These are phyloP conservation scores for Sebastes diaconus DNA, from an alignment of 2,797 vertebrate species.

Conservation along the genomic window DNA sequence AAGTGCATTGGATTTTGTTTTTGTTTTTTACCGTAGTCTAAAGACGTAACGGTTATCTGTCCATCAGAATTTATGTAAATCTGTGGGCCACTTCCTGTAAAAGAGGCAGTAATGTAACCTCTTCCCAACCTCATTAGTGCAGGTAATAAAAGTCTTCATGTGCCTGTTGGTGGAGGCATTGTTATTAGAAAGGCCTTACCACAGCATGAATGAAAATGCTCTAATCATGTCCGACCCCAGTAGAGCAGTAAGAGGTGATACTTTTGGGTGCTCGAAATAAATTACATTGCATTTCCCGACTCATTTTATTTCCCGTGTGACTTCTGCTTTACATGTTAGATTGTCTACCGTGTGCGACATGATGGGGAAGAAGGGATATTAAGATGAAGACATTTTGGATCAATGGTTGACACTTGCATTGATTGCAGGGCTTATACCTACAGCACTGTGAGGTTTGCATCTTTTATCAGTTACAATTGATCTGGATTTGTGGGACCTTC, in stretches of 20 bases:
- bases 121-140: slow-evolving; percentile 10
- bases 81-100: neutral
- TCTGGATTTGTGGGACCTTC: neutral
- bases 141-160: slow-evolving; percentile 24
- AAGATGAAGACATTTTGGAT: slow-evolving; percentile 1
- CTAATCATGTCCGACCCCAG: slow-evolving; percentile 11
- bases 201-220: slow-evolving; percentile 25
- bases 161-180: slow-evolving; percentile 13
- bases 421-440: neutral
- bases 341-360: neutral
- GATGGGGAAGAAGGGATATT: neutral
- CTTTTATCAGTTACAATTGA: neutral
- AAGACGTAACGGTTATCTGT: too few species aligned
- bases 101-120: neutral
- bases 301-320: slow-evolving; percentile 28
- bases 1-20: too few species aligned
- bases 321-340: neutral
- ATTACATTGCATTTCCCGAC: slow-evolving; percentile 12
- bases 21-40: too few species aligned
- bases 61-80: too few species aligned
- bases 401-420: neutral
- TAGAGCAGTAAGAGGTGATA: slow-evolving; percentile 23
- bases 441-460: neutral
- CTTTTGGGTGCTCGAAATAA: slow-evolving; percentile 21
- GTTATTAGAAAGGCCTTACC: slow-evolving; percentile 14